A percentile compares a stretch with the other conserved stretches of the same genome.
These are phyloP conservation scores for Propsilocerus akamusi DNA, from an alignment of 1,140 invertebrate species.

Conservation along the genomic window DNA sequence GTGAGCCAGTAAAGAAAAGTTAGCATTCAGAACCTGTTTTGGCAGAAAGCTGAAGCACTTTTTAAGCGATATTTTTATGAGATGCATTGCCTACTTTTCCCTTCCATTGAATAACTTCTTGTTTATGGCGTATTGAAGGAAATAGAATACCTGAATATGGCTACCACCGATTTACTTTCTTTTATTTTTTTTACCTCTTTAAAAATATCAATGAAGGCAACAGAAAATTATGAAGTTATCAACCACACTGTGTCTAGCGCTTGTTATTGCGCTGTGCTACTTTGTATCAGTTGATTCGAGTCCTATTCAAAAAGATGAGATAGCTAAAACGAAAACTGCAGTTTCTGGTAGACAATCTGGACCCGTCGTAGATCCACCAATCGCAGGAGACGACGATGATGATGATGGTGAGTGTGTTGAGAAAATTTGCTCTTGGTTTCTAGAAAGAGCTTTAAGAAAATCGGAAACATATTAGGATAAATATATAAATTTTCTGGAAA, in stretches of 20 bases:
- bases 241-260: not conserved
- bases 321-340: not conserved
- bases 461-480: too few relatives aligned
- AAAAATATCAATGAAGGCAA: too few relatives aligned
- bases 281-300: not conserved
- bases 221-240: not conserved
- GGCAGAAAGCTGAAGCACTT: not conserved
- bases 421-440: not conserved
- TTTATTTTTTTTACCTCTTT: too few relatives aligned
- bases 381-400: not conserved
- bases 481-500: too few relatives aligned
- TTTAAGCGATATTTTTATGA: constrained; percentile 3
- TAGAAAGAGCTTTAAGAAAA: too few relatives aligned
- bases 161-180: too few relatives aligned
- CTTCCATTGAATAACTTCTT: too few relatives aligned
- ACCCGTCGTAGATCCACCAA: not conserved
- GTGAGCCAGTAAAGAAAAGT: not conserved
- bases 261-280: not conserved
- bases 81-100: constrained; percentile 2
- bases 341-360: not conserved
- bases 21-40: constrained; percentile 3
- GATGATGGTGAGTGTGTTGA: not conserved
- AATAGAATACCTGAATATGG: too few relatives aligned
- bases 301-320: not conserved
- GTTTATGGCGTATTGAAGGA: too few relatives aligned